A percentile compares a stretch with the other conserved stretches of the same genome.
Conservation (phyloP, 2,113 vertebrate genomes). For the Rhinichthys klamathensis region DNA sequence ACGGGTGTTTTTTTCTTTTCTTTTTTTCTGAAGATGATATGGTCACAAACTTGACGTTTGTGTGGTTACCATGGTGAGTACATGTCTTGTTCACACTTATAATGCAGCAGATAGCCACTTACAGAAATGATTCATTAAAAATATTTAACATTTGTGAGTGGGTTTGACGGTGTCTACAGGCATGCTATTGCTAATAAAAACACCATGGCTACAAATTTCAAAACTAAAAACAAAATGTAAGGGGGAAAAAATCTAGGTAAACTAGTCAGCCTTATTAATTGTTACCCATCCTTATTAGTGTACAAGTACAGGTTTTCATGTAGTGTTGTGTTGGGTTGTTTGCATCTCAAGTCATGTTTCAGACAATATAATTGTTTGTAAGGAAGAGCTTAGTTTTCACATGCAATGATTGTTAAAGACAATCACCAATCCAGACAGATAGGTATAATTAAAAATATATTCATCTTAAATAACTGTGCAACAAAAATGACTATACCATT, state of each 20-base stretch:
- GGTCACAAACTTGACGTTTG: neutral
- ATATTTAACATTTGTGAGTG: neutral
- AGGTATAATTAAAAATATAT: no score
- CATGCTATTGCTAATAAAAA: neutral
- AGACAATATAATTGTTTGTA: neutral
- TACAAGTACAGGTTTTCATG: neutral
- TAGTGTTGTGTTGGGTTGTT: neutral
- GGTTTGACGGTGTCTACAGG: neutral
- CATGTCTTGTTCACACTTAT: constrained; percentile 13
- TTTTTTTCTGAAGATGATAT: neutral
- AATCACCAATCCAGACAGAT: neutral
- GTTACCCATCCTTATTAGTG: neutral
- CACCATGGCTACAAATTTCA: neutral
- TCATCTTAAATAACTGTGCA: no score
- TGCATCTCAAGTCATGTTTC: neutral
- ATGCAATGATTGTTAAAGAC: neutral
- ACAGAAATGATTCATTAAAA: neutral
- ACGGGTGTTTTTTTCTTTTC: neutral
- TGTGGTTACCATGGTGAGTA: constrained; percentile 28
- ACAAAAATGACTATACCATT: neutral
- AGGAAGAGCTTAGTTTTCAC: neutral
- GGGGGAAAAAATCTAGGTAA: neutral
- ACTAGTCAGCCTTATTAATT: neutral
- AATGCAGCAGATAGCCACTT: neutral
- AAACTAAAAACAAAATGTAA: neutral